phyloP scores from a whole-genome alignment of 2,113 vertebrate species.

The Stercorarius parasiticus region DNA sequence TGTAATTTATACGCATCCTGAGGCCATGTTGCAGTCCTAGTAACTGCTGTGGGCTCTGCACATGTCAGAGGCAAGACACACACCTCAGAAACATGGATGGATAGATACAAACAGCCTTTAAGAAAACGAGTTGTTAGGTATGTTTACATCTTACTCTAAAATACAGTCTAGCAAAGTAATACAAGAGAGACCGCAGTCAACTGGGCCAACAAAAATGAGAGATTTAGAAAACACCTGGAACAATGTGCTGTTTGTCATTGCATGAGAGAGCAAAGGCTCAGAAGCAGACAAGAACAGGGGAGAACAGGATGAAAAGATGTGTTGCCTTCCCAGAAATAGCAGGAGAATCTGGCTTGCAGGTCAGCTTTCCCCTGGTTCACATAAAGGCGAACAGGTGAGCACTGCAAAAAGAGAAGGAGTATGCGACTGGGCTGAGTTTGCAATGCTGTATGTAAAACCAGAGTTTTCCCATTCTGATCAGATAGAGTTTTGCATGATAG shows the following conservation, averaged over 20 bases:
- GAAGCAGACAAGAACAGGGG: neutral
- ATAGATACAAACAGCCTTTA: neutral
- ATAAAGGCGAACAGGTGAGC: neutral
- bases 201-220: neutral
- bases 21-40: neutral
- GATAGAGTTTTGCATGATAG: neutral
- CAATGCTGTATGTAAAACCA: neutral
- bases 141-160: neutral
- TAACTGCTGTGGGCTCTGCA: neutral
- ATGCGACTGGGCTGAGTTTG: neutral
- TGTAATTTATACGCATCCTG: neutral
- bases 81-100: neutral
- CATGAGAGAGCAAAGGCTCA: neutral
- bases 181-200: neutral
- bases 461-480: neutral
- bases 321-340: neutral
- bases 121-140: neutral
- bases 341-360: neutral
- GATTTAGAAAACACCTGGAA: neutral
- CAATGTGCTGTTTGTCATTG: neutral
- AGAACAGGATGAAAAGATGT: neutral
- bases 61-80: neutral
- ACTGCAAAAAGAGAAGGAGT: neutral
- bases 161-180: neutral
- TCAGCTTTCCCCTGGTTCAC: neutral